Percentiles rank a stretch among this genome's conserved stretches.
phyloP scores from a whole-genome alignment of 2,113 vertebrate species.

The Heptranchias perlo region DNA sequence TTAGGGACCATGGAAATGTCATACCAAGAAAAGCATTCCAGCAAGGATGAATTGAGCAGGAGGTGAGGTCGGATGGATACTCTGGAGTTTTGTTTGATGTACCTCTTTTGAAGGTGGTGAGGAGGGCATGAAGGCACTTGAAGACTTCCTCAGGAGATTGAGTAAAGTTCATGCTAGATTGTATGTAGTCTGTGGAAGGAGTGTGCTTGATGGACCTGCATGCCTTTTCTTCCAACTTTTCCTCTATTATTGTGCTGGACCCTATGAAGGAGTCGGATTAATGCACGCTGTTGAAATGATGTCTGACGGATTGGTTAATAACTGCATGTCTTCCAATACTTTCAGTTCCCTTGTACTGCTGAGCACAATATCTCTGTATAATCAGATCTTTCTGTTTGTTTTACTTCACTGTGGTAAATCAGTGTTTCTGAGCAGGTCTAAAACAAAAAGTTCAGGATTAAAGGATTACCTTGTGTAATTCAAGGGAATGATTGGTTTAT shows the following conservation, averaged over 20 bases:
- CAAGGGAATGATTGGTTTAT: constrained; percentile 5
- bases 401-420: background rate
- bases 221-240: background rate
- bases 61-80: background rate
- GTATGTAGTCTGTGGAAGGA: background rate
- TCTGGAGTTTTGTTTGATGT: too few relatives aligned
- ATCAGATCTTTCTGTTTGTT: background rate
- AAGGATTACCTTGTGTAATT: constrained; percentile 11
- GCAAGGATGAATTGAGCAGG: background rate
- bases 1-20: background rate
- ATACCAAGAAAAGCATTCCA: background rate
- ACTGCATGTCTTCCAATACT: background rate
- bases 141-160: background rate
- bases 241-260: background rate
- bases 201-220: background rate
- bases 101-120: too few relatives aligned
- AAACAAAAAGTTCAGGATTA: constrained; percentile 18
- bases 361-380: background rate
- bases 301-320: background rate
- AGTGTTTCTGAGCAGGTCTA: background rate
- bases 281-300: background rate
- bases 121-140: background rate
- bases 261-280: background rate
- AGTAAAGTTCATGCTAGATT: background rate
- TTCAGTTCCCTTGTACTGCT: background rate